Evolutionary conservation across 2,113 vertebrate genomes (phyloP), one percentile per base, ranked within the genome.

Genomic region (Peromyscus leucopus): DNA sequence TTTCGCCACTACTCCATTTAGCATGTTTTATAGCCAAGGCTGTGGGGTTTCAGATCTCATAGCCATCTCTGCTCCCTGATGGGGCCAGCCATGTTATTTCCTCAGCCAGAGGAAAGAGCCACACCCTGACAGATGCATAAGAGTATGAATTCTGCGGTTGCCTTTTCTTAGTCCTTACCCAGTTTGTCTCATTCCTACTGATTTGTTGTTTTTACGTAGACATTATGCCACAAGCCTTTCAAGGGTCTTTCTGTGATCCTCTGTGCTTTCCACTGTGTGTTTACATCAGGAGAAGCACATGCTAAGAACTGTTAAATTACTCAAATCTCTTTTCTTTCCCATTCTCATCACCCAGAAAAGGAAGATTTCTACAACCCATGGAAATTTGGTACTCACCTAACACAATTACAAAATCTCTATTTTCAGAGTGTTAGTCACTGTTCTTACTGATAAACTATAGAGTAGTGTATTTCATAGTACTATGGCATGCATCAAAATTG

Each of bases 1-100:
- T 2, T 19, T 67, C 0, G 4, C 24, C 15, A 42, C 36, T 3
- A 2, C 57, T 12, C 12, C 42, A 7, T n/a, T 3, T 61, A 48
- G 75, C 55, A 26, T 83, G 24, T 39, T 84, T 63, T 55, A 63
- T 28, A 63, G 28, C 28, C 28, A 67, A 63, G 83, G 24, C 59
- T 42, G 15, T 65, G 39, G 26, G 24, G 26, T 13, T 86, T 31
- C 10, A 15, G 63, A 36, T 22, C 21, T 9, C 59, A 85, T 13
- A 84, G 31, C 42, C 10, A 88, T n/a, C 31, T n/a, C 85, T 55
- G 85, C 5, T 87, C 21, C 31, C 42, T 51, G 85, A 31, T 51
- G 17, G 63, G 15, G 42, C 51, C 4, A 7, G 10, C 31, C 19
- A 15, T 69, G 39, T 21, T 63, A 33, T 33, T n/a, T n/a, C n/a